These are phyloP conservation scores for Pelmatolapia mariae DNA, from an alignment of 2,113 vertebrate genomes.

Conservation along the genomic window DNA sequence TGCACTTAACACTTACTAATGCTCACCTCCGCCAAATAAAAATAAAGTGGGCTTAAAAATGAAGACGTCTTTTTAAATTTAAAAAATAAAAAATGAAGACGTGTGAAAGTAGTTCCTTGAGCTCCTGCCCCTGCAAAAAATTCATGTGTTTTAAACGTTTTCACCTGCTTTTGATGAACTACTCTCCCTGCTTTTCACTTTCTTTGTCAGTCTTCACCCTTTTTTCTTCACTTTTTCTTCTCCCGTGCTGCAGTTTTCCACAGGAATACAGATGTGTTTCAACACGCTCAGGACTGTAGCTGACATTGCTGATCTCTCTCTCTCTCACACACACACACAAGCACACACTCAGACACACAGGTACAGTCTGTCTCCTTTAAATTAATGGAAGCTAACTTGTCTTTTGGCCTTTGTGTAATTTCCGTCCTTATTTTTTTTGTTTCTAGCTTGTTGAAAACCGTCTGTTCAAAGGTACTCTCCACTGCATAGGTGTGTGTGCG, in stretches of 20 bases:
- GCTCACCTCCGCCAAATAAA: background rate
- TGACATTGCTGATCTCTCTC: conserved; percentile 7
- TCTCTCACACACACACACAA: background rate
- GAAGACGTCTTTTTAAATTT: conserved; percentile 11
- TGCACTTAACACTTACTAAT: background rate
- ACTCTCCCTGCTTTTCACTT: background rate
- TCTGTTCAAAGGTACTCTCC: background rate
- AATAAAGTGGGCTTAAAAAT: background rate
- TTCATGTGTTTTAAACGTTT: background rate
- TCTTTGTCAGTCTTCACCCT: background rate
- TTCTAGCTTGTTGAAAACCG: background rate
- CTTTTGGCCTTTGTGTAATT: conserved; percentile 20
- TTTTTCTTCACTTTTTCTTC: background rate
- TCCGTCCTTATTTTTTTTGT: background rate
- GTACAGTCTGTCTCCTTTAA: background rate
- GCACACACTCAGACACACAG: background rate
- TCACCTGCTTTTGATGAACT: background rate
- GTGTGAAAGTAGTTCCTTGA: conserved; percentile 11
- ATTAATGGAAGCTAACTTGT: background rate
- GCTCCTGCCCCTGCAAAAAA: background rate
- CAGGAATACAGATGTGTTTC: conserved; percentile 56
- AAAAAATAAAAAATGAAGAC: background rate
- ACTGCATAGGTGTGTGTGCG: background rate
- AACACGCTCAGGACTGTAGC: conserved; percentile 53
- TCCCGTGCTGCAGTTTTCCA: background rate